phyloP scores from a whole-genome alignment of 2,888 invertebrate genomes.

The Drosophila putrida region DNA sequence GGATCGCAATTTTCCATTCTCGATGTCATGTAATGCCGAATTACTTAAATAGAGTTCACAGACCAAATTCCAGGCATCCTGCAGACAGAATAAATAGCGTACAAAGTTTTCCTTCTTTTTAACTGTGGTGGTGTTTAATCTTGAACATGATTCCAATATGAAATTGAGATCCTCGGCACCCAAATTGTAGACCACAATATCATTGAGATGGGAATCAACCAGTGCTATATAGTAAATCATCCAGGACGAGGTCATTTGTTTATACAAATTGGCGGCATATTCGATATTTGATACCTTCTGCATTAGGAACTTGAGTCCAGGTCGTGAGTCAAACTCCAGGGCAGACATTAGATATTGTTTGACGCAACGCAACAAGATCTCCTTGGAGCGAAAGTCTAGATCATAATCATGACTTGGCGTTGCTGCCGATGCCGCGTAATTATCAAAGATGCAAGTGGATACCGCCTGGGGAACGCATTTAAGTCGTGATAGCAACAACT shows the following conservation, averaged over 20 bases:
- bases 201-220: slow-evolving; percentile 93
- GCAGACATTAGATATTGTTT: slow-evolving; percentile 93
- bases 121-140: slow-evolving; percentile 86
- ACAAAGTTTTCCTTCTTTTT: slow-evolving; percentile 87
- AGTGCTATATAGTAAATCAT: slow-evolving; percentile 94
- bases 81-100: slow-evolving; percentile 88
- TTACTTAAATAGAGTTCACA: slow-evolving; percentile 87
- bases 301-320: slow-evolving; percentile 96
- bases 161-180: slow-evolving; percentile 88
- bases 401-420: slow-evolving; percentile 85
- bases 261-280: slow-evolving; percentile 95
- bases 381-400: slow-evolving; percentile 86
- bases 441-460: slow-evolving; percentile 85
- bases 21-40: slow-evolving; percentile 83
- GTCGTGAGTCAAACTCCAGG: slow-evolving; percentile 94
- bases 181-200: slow-evolving; percentile 88
- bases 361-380: slow-evolving; percentile 91
- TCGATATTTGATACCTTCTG: slow-evolving; percentile 96
- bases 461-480: slow-evolving; percentile 88
- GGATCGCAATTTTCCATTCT: slow-evolving; percentile 78
- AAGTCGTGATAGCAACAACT: slow-evolving; percentile 92
- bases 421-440: slow-evolving; percentile 85
- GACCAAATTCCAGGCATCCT: slow-evolving; percentile 88
- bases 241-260: slow-evolving; percentile 96
- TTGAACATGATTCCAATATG: slow-evolving; percentile 88